Conservation (phyloP, 1,140 invertebrate genomes). For the Bombus pascuorum region DNA sequence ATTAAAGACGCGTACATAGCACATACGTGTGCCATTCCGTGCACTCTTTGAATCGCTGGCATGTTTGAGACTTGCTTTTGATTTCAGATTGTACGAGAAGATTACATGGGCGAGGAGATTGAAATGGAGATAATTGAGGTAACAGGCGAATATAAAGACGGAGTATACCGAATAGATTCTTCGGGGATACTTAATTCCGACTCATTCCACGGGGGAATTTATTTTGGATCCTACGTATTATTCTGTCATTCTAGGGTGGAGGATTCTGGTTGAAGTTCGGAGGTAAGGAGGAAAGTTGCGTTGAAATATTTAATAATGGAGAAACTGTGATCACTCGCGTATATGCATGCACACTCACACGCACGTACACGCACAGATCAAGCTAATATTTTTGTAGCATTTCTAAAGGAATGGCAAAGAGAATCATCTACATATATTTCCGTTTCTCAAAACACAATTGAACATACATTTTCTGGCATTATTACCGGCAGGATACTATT, state of each 20-base stretch:
- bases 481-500: background rate
- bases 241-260: background rate
- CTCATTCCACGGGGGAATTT: background rate
- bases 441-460: background rate
- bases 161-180: background rate
- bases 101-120: background rate
- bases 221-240: background rate
- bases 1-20: constrained; percentile 4
- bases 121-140: background rate
- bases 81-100: no score
- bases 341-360: no score
- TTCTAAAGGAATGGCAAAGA: background rate
- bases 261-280: background rate
- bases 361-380: no score
- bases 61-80: background rate
- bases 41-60: background rate
- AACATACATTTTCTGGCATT: background rate
- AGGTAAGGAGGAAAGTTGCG: background rate
- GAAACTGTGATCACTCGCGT: background rate
- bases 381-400: background rate
- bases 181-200: no score
- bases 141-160: no score
- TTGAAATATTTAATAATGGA: background rate
- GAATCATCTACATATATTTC: no score
- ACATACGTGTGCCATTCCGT: background rate